Percentiles rank a stretch among this genome's conserved stretches.
phyloP scores from a whole-genome alignment of 2,888 invertebrate genomes.

The Temnothorax ravouxi region DNA sequence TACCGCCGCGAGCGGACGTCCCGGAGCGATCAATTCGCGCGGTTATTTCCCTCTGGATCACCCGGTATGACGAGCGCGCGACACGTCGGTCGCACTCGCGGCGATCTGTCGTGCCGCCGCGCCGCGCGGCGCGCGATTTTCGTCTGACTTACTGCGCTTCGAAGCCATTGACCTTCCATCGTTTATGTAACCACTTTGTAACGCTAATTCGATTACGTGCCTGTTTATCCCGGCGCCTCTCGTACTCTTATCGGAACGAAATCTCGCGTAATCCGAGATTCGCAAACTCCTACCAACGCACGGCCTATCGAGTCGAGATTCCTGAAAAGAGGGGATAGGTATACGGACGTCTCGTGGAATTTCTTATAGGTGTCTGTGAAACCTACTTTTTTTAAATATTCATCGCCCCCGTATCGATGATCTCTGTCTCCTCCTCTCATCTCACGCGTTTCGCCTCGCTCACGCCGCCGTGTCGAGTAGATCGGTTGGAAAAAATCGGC shows the following conservation, averaged over 20 bases:
- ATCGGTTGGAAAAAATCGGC: neutral
- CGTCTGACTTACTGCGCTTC: slow-evolving; percentile 24
- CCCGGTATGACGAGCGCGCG: neutral
- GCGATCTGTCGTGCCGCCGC: neutral
- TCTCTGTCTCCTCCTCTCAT: no score
- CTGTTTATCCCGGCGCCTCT: slow-evolving; percentile 13
- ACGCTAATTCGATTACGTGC: slow-evolving; percentile 53
- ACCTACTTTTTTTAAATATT: no score
- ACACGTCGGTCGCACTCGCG: slow-evolving; percentile 12
- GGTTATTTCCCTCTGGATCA: neutral
- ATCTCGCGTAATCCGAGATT: neutral
- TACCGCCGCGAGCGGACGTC: no score
- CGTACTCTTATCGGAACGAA: neutral
- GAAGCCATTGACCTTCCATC: slow-evolving; percentile 55
- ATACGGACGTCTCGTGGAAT: neutral
- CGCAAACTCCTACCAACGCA: neutral
- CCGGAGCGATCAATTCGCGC: neutral
- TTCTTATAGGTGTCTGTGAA: neutral
- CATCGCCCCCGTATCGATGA: no score
- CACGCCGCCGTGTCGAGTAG: neutral
- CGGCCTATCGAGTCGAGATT: neutral
- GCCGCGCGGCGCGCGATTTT: slow-evolving; percentile 40
- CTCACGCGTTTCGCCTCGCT: neutral
- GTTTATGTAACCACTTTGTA: slow-evolving; percentile 46
- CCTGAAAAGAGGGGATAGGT: neutral